Base-by-base conservation (phyloP, 2,113 vertebrate species). In the Nanger granti region DNA sequence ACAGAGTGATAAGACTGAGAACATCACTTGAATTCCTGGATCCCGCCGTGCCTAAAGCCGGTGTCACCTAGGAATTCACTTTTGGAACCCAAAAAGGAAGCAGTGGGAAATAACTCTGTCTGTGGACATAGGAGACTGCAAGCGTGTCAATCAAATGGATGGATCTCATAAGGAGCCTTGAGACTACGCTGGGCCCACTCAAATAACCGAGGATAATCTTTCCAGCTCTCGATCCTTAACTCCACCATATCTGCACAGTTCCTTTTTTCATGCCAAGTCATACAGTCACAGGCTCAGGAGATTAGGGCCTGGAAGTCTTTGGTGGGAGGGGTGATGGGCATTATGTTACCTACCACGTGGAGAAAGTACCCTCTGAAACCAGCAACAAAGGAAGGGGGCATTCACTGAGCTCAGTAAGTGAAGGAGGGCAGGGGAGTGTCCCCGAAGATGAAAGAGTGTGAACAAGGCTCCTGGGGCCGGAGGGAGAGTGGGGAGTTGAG, bases 261-360 rank as follows among this genome's bases (percentile, higher is more conserved):
- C 2, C 37, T 87, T 28, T 87, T 41, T 54, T 80, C 17, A 15
- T 31, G 20, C 9, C 64, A 79, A 59, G 37, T 22, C 22, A 6
- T 22, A 11, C 26, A 20, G 41, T 83, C 37, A 37, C 10, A 22
- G 82, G 80, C 59, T 84, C 44, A 9, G 60, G 20, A 64, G 47
- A 24, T 92, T 22, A 89, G 47, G 26, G 29, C 69, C 49, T 64
- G 73, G 60, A 34, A 26, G 3, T 94, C 22, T 62, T 17, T 62
- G 34, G 29, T 3, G 55, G 4, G 47, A 18, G 28, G 24, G 4
- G 2, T 83, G 80, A 0, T 1, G 22, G 7, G 22, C n/a, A 34
- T 64, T 54, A 55, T 86, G 89, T 26, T 41, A 26, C 24, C 44
- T 10, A 57, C 28, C 80, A 62, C 2, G 4, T 8, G 2, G 4